Evolutionary conservation across 2,797 vertebrate species (phyloP).

Genomic region (Macroramphosus scolopax): DNA sequence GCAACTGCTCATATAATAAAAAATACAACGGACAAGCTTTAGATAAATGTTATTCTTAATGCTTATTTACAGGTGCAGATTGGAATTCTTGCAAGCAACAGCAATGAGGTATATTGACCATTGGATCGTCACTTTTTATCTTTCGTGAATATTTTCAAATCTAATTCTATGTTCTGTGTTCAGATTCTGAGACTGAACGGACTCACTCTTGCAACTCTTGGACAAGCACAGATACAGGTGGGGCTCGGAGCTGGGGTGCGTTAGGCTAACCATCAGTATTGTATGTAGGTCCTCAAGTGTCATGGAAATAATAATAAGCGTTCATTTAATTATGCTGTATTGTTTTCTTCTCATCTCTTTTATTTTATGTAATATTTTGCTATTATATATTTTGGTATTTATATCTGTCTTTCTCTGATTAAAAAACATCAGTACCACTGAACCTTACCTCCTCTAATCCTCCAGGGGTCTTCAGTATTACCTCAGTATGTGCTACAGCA

Average conservation of each 20-base stretch:
- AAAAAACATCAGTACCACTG: too few relatives aligned
- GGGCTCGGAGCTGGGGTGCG: too few relatives aligned
- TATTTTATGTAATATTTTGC: too few relatives aligned
- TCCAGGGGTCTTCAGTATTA: constrained; percentile 57
- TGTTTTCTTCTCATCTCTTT: too few relatives aligned
- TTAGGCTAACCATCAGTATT: too few relatives aligned
- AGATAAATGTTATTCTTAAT: constrained; percentile 5
- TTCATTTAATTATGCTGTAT: too few relatives aligned
- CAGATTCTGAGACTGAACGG: constrained; percentile 71
- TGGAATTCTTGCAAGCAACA: constrained; percentile 76
- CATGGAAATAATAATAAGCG: too few relatives aligned
- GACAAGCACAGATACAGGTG: constrained; percentile 67
- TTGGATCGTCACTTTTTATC: not conserved
- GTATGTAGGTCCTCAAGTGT: too few relatives aligned
- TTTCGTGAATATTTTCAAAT: not conserved
- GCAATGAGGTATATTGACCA: constrained; percentile 70
- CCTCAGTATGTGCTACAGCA: constrained; percentile 69
- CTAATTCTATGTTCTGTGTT: constrained; percentile 8
- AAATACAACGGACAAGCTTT: too few relatives aligned
- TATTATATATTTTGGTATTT: too few relatives aligned
- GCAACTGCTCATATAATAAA: too few relatives aligned
- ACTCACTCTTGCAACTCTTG: constrained; percentile 66
- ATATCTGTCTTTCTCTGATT: too few relatives aligned
- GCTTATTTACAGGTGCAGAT: constrained; percentile 64
- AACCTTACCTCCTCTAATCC: not conserved